Percentiles rank a stretch among this genome's conserved stretches.
These are phyloP conservation scores for Eidolon helvum DNA, from an alignment of 2,113 vertebrate species.

Conservation along the genomic window DNA sequence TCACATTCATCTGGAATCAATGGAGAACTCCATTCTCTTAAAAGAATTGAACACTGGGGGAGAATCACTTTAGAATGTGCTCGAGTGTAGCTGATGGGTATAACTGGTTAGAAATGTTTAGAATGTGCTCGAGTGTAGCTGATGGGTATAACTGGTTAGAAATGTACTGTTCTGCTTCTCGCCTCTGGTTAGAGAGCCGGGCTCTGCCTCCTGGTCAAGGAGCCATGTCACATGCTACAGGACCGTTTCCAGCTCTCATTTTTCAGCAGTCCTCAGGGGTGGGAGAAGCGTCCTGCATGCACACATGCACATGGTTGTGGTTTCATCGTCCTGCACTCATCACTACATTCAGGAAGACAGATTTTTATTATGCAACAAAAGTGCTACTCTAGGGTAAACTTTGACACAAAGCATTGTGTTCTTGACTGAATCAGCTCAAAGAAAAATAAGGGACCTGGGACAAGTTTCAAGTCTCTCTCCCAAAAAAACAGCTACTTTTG, in stretches of 20 bases:
- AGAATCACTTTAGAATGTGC: not conserved
- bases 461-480: slow-evolving; percentile 8
- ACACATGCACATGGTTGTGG: not conserved
- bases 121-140: not conserved
- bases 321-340: slow-evolving; percentile 50
- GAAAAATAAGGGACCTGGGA: not conserved
- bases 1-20: not conserved
- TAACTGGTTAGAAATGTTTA: not conserved
- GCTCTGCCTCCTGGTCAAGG: not conserved
- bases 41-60: not conserved
- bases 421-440: slow-evolving; percentile 22
- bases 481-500: not conserved
- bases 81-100: not conserved
- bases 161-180: not conserved
- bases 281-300: not conserved
- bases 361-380: slow-evolving; percentile 43
- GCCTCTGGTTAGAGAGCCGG: not conserved
- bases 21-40: not conserved
- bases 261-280: not conserved
- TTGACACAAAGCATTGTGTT: slow-evolving; percentile 35
- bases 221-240: not conserved
- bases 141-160: not conserved
- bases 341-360: not conserved
- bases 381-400: slow-evolving; percentile 29
- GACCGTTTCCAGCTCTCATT: not conserved